Base-by-base conservation (phyloP, 1,140 invertebrate species). In the Meloidogyne chitwoodi region DNA sequence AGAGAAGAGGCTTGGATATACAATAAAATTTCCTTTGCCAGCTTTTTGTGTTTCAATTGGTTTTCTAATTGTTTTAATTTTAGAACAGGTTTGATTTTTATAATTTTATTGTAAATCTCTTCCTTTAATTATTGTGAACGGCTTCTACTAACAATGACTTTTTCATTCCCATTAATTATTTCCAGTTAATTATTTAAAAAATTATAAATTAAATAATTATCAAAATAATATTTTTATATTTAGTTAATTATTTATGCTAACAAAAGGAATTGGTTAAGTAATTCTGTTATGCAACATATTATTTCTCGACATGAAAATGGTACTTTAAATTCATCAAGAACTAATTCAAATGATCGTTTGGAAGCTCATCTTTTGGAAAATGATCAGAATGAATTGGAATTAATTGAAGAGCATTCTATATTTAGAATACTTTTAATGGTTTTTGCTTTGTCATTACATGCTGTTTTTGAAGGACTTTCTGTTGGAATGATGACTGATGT, bases 391-490 rank as follows among this genome's bases (percentile, higher is more conserved):
- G 75, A 44, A 75, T 79, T 24, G 68, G 78, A 74, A 81, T 69
- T 75, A 14, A 63, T 61, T n/a, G 79, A 82, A 34, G 27, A 76
- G 6, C 76, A 85, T 61, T 84, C 83, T 6, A 81, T 75, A 22
- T 68, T 85, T 56, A 62, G 83, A 24, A 76, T 83, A 10, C 68
- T 85, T 56, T 67, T 86, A 56, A 76, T 87, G 14, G 82, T 86
- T 24, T 62, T 76, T 24, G 86, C 85, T 26, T 70, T 86, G 6
- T 87, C 83, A 8, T 44, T 86, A 10, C 85, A 86, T 73, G 83
- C 85, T 10, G 76, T 81, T 31, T 86, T 86, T 34, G 85, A 86
- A 68, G 85, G 85, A 26, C 75, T 86, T 27, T 86, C 85, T 10
- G 38, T 86, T 19, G 85, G 86, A 29, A 83, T 86, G 76, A 83